phyloP scores from a whole-genome alignment of 2,888 invertebrate species.

The Cephus sareptanus region DNA sequence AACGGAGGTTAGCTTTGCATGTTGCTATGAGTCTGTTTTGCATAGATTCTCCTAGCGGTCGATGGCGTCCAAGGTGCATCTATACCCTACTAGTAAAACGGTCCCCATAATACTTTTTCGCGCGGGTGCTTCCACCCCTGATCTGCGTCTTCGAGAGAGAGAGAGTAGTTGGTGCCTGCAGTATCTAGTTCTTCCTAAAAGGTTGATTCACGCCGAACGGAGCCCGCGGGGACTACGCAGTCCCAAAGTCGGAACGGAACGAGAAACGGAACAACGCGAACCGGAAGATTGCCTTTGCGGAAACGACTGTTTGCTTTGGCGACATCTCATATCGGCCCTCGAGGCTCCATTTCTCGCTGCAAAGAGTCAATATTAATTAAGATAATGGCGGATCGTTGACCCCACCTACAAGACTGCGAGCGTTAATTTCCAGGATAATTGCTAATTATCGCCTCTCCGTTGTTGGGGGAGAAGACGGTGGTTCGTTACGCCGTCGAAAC shows the following conservation, averaged over 20 bases:
- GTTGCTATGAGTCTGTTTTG: conserved; percentile 49
- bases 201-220: too few species aligned
- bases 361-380: conserved; percentile 52
- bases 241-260: too few species aligned
- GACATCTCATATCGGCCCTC: conserved; percentile 8
- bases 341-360: background rate
- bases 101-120: too few species aligned
- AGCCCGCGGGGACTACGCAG: too few species aligned
- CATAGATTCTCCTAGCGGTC: conserved; percentile 35
- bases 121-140: too few species aligned
- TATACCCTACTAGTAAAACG: too few species aligned
- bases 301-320: conserved; percentile 8
- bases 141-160: too few species aligned
- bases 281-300: too few species aligned
- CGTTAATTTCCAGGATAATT: conserved; percentile 39
- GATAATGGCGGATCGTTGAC: conserved; percentile 39
- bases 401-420: conserved; percentile 26
- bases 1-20: conserved; percentile 56
- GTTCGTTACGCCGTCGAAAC: background rate
- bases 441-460: conserved; percentile 40
- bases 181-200: too few species aligned
- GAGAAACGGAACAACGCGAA: too few species aligned
- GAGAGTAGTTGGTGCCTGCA: too few species aligned
- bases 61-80: too few species aligned
- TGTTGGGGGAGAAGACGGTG: background rate